A percentile compares a stretch with the other conserved stretches of the same genome.
phyloP scores from a whole-genome alignment of 2,888 invertebrate genomes.

The Hypsopygia costalis region DNA sequence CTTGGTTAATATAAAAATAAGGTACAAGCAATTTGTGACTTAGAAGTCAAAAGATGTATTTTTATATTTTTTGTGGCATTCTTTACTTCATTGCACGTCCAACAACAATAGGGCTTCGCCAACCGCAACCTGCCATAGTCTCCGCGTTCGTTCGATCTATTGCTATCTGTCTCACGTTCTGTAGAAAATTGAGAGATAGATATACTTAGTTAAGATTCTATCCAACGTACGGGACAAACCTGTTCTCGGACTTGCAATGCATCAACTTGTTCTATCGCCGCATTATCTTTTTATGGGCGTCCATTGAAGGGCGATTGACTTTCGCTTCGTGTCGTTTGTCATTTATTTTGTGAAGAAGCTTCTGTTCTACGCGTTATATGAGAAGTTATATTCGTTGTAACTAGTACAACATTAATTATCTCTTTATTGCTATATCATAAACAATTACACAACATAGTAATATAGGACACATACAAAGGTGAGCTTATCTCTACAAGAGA shows the following conservation, averaged over 20 bases:
- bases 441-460: no score
- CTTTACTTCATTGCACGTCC: constrained; percentile 9
- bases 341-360: constrained; percentile 6
- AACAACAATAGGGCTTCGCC: constrained; percentile 52
- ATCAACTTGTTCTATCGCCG: constrained; percentile 27
- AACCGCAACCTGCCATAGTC: constrained; percentile 46
- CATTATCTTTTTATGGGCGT: constrained; percentile 38
- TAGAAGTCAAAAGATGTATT: no score
- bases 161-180: constrained; percentile 25
- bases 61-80: no score
- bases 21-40: no score
- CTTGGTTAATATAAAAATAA: no score
- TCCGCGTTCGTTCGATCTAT: background rate
- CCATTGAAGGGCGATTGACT: constrained; percentile 13
- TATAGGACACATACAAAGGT: no score
- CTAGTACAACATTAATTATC: no score
- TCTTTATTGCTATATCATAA: no score
- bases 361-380: background rate
- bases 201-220: no score
- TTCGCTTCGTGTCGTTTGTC: constrained; percentile 2
- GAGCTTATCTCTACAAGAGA: no score
- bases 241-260: constrained; percentile 40
- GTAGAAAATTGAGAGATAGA: no score
- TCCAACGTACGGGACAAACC: constrained; percentile 32
- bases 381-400: no score